Base-by-base conservation (phyloP, 2,113 vertebrate species). In the Apeltes quadracus region DNA sequence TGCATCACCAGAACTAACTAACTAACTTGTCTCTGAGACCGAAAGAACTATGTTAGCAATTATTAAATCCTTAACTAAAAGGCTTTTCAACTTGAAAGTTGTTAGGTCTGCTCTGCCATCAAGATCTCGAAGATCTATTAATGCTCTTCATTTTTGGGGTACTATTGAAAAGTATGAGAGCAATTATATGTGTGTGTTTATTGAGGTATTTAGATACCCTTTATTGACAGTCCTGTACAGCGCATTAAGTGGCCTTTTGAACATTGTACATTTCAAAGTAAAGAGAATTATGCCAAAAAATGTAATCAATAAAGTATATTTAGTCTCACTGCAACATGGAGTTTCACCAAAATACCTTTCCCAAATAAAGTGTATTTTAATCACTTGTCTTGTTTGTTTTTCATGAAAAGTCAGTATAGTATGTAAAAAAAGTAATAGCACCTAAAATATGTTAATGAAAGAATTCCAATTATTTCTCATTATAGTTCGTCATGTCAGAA, bases 291-390 rank as follows among this genome's bases (percentile, higher is more conserved):
- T 87, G 79, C 76, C 88, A 92, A 91, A 88, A 55, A 67, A 82
- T 64, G 72, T 61, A 22, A 58, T 46, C 9, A 46, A 64, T 22
- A 41, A 13, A 13, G 3, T 59, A 51, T 76, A 64, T 70, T 46
- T 43, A 61, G 48, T 72, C 22, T 69, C 36, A 50, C 18, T 61
- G 39, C 18, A 43, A 36, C 65, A 32, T 58, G n/a, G 65, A 82
- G 34, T 70, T 85, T 69, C 80, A 82, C 59, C 69, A 82, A 79
- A 81, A 81, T 75, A 55, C 71, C 43, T 87, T 84, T 85, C 59
- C 85, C 44, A 76, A 89, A 90, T 89, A 91, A 90, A 88, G 46
- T 82, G 38, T 88, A 88, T 91, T 90, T 91, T 84, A 88, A 85
- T 77, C 79, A 83, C 22, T 57, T 20, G 6, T 53, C 13, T 43